Percentiles rank a stretch among this genome's conserved stretches.
Conservation (phyloP, 2,113 vertebrate species). For the Merops nubicus region DNA sequence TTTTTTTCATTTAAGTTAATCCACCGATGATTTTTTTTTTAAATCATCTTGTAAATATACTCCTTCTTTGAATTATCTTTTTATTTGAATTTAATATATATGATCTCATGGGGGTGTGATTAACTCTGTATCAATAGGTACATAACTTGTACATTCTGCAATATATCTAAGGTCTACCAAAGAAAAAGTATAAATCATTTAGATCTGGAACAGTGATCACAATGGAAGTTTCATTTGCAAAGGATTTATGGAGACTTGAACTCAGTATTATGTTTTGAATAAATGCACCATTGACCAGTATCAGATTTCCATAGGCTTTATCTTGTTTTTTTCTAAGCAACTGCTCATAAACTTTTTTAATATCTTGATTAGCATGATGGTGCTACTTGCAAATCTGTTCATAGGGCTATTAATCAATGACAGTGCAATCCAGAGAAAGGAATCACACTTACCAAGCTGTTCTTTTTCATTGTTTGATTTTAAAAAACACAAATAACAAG, state of each 20-base stretch:
- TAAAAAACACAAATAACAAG: not conserved
- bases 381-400: slow-evolving; percentile 70
- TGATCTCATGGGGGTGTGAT: slow-evolving; percentile 56
- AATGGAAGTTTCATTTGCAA: slow-evolving; percentile 66
- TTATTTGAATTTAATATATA: slow-evolving; percentile 58
- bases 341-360: slow-evolving; percentile 72
- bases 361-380: slow-evolving; percentile 62
- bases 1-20: slow-evolving; percentile 10
- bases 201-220: slow-evolving; percentile 78
- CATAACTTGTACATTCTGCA: slow-evolving; percentile 39
- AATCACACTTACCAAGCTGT: slow-evolving; percentile 29
- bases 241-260: slow-evolving; percentile 73
- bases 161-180: slow-evolving; percentile 58
- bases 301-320: slow-evolving; percentile 74
- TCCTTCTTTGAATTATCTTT: slow-evolving; percentile 30
- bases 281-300: slow-evolving; percentile 70
- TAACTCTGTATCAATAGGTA: slow-evolving; percentile 43
- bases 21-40: not conserved
- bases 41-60: not conserved
- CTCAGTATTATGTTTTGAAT: slow-evolving; percentile 64
- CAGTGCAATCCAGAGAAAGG: slow-evolving; percentile 47
- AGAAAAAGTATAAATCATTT: slow-evolving; percentile 55
- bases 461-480: slow-evolving; percentile 43
- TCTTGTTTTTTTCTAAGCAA: slow-evolving; percentile 74
- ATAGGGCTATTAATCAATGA: slow-evolving; percentile 66